These are phyloP conservation scores for Trematomus loennbergii DNA, from an alignment of 2,113 vertebrate genomes.

Conservation along the genomic window DNA sequence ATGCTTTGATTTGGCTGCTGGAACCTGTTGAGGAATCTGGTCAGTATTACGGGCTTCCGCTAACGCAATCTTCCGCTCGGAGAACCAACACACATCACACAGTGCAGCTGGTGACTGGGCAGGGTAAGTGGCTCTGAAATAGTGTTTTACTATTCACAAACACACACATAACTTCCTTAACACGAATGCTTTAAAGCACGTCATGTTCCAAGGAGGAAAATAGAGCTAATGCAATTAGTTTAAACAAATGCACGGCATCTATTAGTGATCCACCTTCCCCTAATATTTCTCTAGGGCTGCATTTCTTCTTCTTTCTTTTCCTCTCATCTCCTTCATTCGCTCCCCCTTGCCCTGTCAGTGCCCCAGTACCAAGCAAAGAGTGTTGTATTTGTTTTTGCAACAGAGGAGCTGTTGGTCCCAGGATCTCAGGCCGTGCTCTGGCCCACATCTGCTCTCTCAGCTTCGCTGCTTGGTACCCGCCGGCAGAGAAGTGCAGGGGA, in stretches of 20 bases:
- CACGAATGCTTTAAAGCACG: slow-evolving; percentile 36
- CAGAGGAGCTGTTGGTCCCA: slow-evolving; percentile 62
- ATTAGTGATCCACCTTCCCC: slow-evolving; percentile 8
- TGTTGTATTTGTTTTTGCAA: slow-evolving; percentile 67
- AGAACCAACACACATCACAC: slow-evolving; percentile 55
- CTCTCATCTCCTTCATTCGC: slow-evolving; percentile 25
- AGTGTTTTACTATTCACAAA: slow-evolving; percentile 57
- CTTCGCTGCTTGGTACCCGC: slow-evolving; percentile 71
- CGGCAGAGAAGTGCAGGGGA: slow-evolving; percentile 60
- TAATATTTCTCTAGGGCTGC: background rate
- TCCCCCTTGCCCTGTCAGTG: slow-evolving; percentile 29
- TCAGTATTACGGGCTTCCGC: slow-evolving; percentile 70
- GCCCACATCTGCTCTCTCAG: slow-evolving; percentile 71
- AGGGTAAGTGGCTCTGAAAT: slow-evolving; percentile 70
- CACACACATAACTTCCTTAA: slow-evolving; percentile 28
- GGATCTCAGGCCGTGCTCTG: slow-evolving; percentile 50
- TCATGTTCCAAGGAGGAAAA: slow-evolving; percentile 43
- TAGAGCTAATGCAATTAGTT: slow-evolving; percentile 18
- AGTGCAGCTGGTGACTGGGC: slow-evolving; percentile 71
- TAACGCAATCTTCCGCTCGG: slow-evolving; percentile 62
- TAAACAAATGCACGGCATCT: slow-evolving; percentile 37
- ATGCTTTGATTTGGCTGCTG: slow-evolving; percentile 70
- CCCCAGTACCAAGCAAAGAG: slow-evolving; percentile 40
- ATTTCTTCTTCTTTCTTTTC: background rate
- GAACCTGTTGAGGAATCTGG: slow-evolving; percentile 64